Evolutionary conservation across 1,140 invertebrate genomes (phyloP).

Genomic region (Macrotrachela quadricornifera): DNA sequence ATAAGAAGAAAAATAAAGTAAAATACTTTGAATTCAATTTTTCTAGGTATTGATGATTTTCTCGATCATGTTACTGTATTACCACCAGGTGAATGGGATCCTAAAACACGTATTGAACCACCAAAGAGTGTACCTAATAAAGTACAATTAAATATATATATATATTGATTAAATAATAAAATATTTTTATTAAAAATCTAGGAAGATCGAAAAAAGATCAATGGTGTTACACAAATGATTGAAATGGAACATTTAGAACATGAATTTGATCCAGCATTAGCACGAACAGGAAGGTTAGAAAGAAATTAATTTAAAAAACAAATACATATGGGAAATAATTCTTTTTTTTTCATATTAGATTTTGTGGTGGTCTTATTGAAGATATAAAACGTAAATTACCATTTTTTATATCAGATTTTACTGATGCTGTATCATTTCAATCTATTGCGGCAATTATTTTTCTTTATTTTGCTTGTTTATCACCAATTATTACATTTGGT

Average conservation of each 20-base stretch:
- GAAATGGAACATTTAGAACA: not conserved
- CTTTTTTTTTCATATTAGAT: conserved; percentile 13
- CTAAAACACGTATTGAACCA: conserved; percentile 86
- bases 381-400: conserved; percentile 76
- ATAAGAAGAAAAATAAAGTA: conserved; percentile 14
- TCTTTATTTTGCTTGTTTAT: conserved; percentile 91
- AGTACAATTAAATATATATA: not conserved
- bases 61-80: conserved; percentile 78
- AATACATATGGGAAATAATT: no score
- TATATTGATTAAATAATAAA: not conserved
- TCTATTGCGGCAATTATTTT: conserved; percentile 90
- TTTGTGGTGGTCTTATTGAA: conserved; percentile 64
- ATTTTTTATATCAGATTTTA: conserved; percentile 44
- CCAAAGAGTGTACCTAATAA: conserved; percentile 73
- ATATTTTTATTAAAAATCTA: no score
- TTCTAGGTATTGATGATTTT: conserved; percentile 69
- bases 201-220: not conserved
- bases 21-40: conserved; percentile 9
- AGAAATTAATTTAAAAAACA: no score
- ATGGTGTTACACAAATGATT: not conserved
- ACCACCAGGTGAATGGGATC: conserved; percentile 87
- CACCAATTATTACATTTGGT: conserved; percentile 88
- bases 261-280: conserved; percentile 8
- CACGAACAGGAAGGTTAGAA: conserved; percentile 8
- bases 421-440: conserved; percentile 69